A percentile compares a stretch with the other conserved stretches of the same genome.
Conservation (phyloP, 2,797 vertebrate genomes). For the Paramormyrops hopkinsi region DNA sequence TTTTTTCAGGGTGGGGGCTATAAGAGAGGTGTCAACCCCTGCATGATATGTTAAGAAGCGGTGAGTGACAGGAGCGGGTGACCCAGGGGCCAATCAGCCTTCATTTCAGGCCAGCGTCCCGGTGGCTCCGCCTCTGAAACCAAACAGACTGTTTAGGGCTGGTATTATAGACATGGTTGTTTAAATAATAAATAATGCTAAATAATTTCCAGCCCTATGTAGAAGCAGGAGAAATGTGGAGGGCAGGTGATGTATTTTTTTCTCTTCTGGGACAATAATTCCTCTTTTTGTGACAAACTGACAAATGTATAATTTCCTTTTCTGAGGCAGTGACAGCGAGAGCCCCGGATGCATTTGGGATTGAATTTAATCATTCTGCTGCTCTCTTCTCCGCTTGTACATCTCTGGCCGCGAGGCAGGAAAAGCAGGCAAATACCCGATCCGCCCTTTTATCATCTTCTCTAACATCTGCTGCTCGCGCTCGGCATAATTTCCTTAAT, state of each 20-base stretch:
- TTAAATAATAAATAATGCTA: neutral
- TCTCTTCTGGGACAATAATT: neutral
- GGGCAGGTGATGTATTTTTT: neutral
- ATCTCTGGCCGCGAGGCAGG: constrained; percentile 10
- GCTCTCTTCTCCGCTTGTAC: neutral
- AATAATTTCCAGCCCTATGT: neutral
- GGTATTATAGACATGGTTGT: neutral
- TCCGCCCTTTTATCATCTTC: constrained; percentile 24
- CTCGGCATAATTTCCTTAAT: constrained; percentile 25
- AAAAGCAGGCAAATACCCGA: constrained; percentile 15
- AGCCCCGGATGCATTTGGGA: neutral
- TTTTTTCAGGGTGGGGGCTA: neutral
- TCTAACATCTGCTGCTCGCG: constrained; percentile 9
- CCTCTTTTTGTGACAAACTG: neutral
- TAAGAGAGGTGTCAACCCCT: neutral
- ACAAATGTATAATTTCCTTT: neutral
- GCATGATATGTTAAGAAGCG: neutral
- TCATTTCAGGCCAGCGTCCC: neutral
- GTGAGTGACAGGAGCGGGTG: neutral
- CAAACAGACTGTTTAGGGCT: neutral
- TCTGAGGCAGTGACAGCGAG: constrained; percentile 2
- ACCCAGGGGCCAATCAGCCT: neutral
- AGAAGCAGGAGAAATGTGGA: neutral
- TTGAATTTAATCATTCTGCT: constrained; percentile 14
- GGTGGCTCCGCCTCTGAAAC: neutral